phyloP scores from a whole-genome alignment of 2,113 vertebrate species.

The Lasiurus cinereus region DNA sequence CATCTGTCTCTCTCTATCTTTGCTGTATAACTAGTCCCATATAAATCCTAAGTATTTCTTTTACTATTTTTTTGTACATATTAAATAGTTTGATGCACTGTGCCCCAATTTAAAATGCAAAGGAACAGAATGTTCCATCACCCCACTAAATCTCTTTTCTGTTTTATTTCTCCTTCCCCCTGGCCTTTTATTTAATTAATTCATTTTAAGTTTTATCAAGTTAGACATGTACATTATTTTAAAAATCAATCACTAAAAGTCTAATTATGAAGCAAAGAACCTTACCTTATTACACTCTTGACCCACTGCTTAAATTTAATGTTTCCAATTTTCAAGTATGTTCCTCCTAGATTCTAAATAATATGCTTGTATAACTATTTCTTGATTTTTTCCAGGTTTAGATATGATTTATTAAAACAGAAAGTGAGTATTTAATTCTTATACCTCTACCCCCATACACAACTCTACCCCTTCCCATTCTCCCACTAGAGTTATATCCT shows the following conservation, averaged over 20 bases:
- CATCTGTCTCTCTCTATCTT: not conserved
- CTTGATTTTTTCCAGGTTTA: slow-evolving; percentile 48
- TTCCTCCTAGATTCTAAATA: slow-evolving; percentile 37
- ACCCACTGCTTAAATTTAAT: not conserved
- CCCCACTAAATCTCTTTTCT: slow-evolving; percentile 9
- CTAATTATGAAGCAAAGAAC: not conserved
- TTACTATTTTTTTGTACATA: slow-evolving; percentile 12
- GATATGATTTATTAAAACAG: slow-evolving; percentile 45
- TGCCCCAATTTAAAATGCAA: slow-evolving; percentile 68
- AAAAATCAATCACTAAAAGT: slow-evolving; percentile 46
- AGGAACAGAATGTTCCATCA: slow-evolving; percentile 19
- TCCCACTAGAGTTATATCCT: not conserved
- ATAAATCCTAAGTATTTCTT: slow-evolving; percentile 28
- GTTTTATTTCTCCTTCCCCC: not conserved
- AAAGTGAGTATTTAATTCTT: slow-evolving; percentile 50
- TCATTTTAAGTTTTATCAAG: slow-evolving; percentile 42
- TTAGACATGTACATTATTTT: not conserved
- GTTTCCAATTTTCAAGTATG: not conserved
- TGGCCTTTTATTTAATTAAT: slow-evolving; percentile 30
- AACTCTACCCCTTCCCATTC: not conserved
- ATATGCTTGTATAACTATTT: slow-evolving; percentile 19
- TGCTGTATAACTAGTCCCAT: not conserved
- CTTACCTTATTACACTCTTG: not conserved
- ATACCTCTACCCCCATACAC: not conserved
- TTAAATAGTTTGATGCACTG: slow-evolving; percentile 15